Conservation (phyloP, 92 coral and sea anemone genomes). For the Palythoa heliodiscus region DNA sequence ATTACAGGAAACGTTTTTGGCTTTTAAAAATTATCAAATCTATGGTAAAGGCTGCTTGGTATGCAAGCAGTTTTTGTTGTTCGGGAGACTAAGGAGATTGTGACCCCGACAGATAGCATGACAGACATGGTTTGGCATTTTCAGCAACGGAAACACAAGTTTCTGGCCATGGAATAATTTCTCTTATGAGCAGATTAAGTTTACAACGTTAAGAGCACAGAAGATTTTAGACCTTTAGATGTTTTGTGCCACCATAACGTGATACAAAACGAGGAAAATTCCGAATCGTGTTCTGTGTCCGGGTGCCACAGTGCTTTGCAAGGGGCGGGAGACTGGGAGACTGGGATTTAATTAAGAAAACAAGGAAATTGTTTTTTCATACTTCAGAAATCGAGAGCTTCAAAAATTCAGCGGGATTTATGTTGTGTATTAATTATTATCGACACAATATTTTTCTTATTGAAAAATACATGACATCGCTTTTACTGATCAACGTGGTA, state of each 20-base stretch:
- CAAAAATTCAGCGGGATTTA: not conserved
- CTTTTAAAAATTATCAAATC: constrained; percentile 8
- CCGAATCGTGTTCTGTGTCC: no score
- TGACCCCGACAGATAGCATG: constrained; percentile 23
- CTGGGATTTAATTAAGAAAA: not conserved
- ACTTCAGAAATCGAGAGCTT: not conserved
- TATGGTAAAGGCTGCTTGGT: constrained; percentile 6
- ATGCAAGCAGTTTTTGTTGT: constrained; percentile 1
- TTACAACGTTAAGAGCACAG: not conserved
- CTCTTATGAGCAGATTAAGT: not conserved
- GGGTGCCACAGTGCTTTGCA: not conserved
- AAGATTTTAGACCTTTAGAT: not conserved
- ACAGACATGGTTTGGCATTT: constrained; percentile 20
- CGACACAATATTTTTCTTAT: not conserved
- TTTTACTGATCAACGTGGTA: not conserved
- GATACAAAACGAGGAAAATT: no score
- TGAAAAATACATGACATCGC: not conserved
- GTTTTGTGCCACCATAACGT: not conserved
- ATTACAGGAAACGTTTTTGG: not conserved
- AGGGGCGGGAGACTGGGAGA: not conserved
- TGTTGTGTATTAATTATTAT: not conserved
- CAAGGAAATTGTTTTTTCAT: not conserved
- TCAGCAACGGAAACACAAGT: not conserved
- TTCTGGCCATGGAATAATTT: not conserved
- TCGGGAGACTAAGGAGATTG: constrained; percentile 7